Base-by-base conservation (phyloP, 2,797 vertebrate genomes). In the Lepidocolaptes lacrymiger region DNA sequence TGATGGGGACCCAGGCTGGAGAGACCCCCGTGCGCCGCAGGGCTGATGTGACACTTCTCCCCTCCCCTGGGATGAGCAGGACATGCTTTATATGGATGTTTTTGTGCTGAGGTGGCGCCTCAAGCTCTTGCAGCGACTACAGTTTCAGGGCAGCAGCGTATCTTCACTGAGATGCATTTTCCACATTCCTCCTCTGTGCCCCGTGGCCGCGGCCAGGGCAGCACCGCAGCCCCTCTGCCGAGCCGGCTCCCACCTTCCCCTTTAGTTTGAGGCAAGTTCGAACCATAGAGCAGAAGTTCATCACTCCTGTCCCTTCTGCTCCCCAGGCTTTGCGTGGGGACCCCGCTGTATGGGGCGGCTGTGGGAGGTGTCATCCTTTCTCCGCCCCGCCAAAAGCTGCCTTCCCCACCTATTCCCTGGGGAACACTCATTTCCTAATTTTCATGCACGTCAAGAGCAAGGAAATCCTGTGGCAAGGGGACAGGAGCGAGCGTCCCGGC, bases 401-500 rank as follows among this genome's bases (percentile, higher is more conserved):
- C 63, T 93, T 68, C 80, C 68, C 74, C 82, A 81, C 96, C 95
- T 85, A 81, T 66, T 96, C 94, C 89, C 95, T 2, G 5, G 83
- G 93, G 96, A 97, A 16, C 72, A 49, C 56, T 77, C 83, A 72
- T 93, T 95, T 96, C 93, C 96, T 91, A 93, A 88, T 90, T 89
- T 81, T 88, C 6, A 2, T 34, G 62, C 41, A 64, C 91, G 90
- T 97, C 94, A 95, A 92, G 81, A 94, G 95, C 88, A 66, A 89
- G 92, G 89, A 93, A 95, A 96, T 96, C 95, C 95, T 95, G 95
- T 89, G 92, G n/a, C 2, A 21, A 67, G 64, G 75, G 80, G 59
- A 36, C 67, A 72, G 80, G 73, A 67, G 74, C 16, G 32, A 54
- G 88, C 15, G 73, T 84, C 73, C 73, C 62, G 15, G 41, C 62